Evolutionary conservation across 2,797 vertebrate genomes (phyloP), one percentile per base, ranked within the genome.

Genomic region (Gymnocypris eckloni): DNA sequence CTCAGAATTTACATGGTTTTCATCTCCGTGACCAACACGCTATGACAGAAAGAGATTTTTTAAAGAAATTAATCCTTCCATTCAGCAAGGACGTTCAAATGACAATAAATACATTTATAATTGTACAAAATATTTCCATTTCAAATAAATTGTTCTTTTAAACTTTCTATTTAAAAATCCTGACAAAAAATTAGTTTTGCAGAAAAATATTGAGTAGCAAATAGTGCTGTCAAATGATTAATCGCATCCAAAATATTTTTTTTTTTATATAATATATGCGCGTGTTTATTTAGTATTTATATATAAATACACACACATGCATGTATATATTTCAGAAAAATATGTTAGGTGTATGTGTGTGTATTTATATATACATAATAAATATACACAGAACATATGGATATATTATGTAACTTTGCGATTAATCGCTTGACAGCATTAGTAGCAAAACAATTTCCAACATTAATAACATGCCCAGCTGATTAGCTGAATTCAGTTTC

Each of bases 21-120:
- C 96, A 10, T 97, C 96, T 1, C 98, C 98, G 0, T 99, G 97
- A 56, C 98, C 98, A 15, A 99, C 95, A 13, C 98, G 91, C 97
- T 97, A 12, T 43, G 8, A 83, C 4, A 84, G 8, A 79, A 0
- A 87, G 18, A 56, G 6, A 56, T 56, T 25, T 72, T 72, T 45
- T 1, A 43, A 71, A 54, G 50, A 37, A 54, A 22, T 39, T 4
- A 22, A 39, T 22, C 13, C 20, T 37, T 77, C 18, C 20, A 77
- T 54, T 39, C 20, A 37, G 43, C 61, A 61, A 22, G 18, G 9
- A 70, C 12, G n/a, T 56, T 77, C 20, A n/a, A 56, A 54, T 77
- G 18, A 39, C 6, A 28, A 25, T 43, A 45, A 73, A 73, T 28
- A 73, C 0, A n/a, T 71, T 41, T n/a, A 59, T 71, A 3, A 52